Evolutionary conservation across 1,140 invertebrate genomes (phyloP).

Genomic region (Drosophila santomea): DNA sequence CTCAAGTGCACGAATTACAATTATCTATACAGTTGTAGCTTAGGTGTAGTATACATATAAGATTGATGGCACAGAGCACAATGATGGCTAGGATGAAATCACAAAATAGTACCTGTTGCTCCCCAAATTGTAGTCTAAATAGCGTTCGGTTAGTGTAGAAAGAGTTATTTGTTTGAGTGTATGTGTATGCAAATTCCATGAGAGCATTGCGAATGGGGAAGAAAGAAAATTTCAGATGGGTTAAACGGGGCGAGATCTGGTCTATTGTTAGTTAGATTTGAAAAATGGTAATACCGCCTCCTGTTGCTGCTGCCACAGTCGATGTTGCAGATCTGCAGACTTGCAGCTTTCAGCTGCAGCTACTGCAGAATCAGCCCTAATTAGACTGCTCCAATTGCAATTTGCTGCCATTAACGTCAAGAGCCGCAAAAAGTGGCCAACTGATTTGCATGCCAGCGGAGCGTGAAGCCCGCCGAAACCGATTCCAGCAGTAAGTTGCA

Average conservation of each 20-base stretch:
- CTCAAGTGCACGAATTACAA: conserved; percentile 69
- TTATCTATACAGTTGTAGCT: conserved; percentile 81
- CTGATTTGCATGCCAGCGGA: conserved; percentile 75
- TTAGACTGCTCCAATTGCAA: conserved; percentile 69
- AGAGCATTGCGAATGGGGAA: conserved; percentile 30
- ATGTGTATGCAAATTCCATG: conserved; percentile 21
- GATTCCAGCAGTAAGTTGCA: conserved; percentile 44
- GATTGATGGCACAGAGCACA: conserved; percentile 88
- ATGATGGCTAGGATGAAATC: conserved; percentile 88
- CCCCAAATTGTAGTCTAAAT: conserved; percentile 88
- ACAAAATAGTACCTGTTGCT: conserved; percentile 89
- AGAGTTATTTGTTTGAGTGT: conserved; percentile 24
- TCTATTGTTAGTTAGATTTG: conserved; percentile 45
- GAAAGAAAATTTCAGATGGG: conserved; percentile 39
- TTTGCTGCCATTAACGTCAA: conserved; percentile 81
- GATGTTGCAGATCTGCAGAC: conserved; percentile 30
- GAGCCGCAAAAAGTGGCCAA: conserved; percentile 62
- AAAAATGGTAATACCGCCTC: conserved; percentile 17
- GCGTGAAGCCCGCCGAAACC: conserved; percentile 66
- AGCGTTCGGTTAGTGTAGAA: conserved; percentile 42
- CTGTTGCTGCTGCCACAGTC: conserved; percentile 20
- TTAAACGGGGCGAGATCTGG: conserved; percentile 32
- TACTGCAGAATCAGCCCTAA: conserved; percentile 65
- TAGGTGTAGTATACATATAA: conserved; percentile 88
- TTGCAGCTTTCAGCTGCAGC: conserved; percentile 34